Base-by-base conservation (phyloP, 1,140 invertebrate species). In the Ooceraea biroi region DNA sequence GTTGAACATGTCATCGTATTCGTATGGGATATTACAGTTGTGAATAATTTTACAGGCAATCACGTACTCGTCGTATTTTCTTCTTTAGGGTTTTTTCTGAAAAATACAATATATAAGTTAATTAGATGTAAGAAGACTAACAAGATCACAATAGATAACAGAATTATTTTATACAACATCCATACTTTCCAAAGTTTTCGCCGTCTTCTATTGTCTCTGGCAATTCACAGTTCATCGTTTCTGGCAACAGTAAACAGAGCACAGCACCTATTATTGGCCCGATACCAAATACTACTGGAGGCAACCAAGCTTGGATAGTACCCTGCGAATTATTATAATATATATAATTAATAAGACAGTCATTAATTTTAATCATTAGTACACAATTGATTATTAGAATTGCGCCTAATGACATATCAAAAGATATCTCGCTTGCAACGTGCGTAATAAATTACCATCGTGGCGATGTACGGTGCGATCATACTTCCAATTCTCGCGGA, bases 401-500 rank as follows among this genome's bases (percentile, higher is more conserved):
- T n/a, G n/a, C n/a, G n/a, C n/a, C n/a, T 2, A 11, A 10, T 8
- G 19, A 1, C 12, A 22, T 46, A 25, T 8, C 52, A 27, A 46
- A 0, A 3, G 8, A 46, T 14, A 11, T 19, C 41, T 55, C 48
- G 36, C 2, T 17, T 46, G 0, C 5, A 69, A n/a, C n/a, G n/a
- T n/a, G n/a, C n/a, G n/a, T 76, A 73, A 80, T 78, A 58, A 63
- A 80, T 88, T 91, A 94, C 95, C 89, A 96, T 92, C 46, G 94
- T 93, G 4, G 96, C 94, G n/a, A 96, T 91, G 46, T 94, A 95
- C 61, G 96, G 96, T 17, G 96, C 96, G 19, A 96, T 91, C 94
- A 97, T 96, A 1, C 96, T 96, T n/a, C 96, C 96, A 46, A 96
- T 90, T 58, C 96, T 95, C 5, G 95, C 95, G 80, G 95, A 95